Evolutionary conservation across 2,797 vertebrate species (phyloP), one percentile per base, ranked within the genome.

Genomic region (Eremophila alpestris): DNA sequence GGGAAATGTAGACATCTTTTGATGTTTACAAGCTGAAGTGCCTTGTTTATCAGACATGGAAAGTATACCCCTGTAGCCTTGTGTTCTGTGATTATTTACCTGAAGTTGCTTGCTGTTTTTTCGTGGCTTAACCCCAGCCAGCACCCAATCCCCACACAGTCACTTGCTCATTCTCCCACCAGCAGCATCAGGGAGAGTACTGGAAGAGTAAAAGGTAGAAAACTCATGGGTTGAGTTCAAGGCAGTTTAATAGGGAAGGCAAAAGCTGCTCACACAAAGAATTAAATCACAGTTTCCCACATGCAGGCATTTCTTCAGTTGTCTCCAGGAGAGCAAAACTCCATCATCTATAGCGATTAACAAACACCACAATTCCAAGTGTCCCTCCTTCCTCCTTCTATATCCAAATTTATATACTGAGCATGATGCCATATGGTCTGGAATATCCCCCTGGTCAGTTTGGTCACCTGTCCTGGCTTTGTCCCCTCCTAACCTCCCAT

Each of bases 311-410:
- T 7, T 16, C 7, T 48, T 36, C 26, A 60, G 30, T 3, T 22
- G 14, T 36, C 19, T 62, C 26, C 22, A 55, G 55, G 22, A 60
- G 26, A 32, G 26, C 18, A 54, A 13, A 26, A 30, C 11, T 15
- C 8, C 18, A 32, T 54, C 21, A 12, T 3, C 5, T 0, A 0
- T 45, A 45, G 17, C 2, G 3, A 17, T 52, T 10, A 74, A 48
- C 41, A 75, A 67, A 60, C 13, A 34, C 6, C 8, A 27, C 13
- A 24, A 13, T 9, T 74, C 12, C 27, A 55, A 41, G 27, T 16
- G 21, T 29, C 16, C 17, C 6, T n/a, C 10, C 6, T 68, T 68
- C 8, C 7, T 60, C 24, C 15, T 48, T 26, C 10, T 60, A 8
- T 20, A 40, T 7, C 7, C 26, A 55, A 32, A 34, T 41, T 45